A percentile compares a stretch with the other conserved stretches of the same genome.
Evolutionary conservation across 2,888 invertebrate genomes (phyloP).

Genomic region (Andrena hattorfiana): DNA sequence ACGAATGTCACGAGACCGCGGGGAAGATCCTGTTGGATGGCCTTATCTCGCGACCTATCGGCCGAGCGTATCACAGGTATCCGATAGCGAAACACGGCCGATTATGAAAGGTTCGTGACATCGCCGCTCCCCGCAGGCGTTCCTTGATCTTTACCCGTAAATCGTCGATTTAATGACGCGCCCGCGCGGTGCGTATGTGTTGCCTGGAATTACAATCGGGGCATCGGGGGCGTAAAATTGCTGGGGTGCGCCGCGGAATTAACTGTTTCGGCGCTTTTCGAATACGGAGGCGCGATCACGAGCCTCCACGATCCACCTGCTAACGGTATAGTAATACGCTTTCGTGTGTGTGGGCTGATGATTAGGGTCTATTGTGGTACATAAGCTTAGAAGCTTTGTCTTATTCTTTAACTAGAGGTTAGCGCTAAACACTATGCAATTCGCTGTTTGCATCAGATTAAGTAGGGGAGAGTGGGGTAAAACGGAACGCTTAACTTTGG

Average conservation of each 20-base stretch:
- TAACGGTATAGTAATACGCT: background rate
- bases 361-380: too few species aligned
- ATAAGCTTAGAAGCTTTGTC: too few species aligned
- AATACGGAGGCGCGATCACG: background rate
- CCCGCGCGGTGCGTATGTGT: background rate
- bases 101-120: conserved; percentile 65
- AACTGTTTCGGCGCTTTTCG: conserved; percentile 26
- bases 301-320: background rate
- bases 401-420: too few species aligned
- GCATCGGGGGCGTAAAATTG: conserved; percentile 23
- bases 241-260: conserved; percentile 9
- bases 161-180: conserved; percentile 54
- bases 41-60: conserved; percentile 44
- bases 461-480: too few species aligned
- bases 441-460: too few species aligned
- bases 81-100: conserved; percentile 41
- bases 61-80: conserved; percentile 47
- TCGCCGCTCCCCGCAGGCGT: conserved; percentile 53
- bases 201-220: conserved; percentile 35
- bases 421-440: too few species aligned
- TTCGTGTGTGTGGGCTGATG: background rate
- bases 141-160: conserved; percentile 67
- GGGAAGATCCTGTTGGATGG: conserved; percentile 30
- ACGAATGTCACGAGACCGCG: conserved; percentile 53
- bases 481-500: too few species aligned